These are phyloP conservation scores for Perizoma affinitatum DNA, from an alignment of 2,888 invertebrate genomes.

Conservation along the genomic window DNA sequence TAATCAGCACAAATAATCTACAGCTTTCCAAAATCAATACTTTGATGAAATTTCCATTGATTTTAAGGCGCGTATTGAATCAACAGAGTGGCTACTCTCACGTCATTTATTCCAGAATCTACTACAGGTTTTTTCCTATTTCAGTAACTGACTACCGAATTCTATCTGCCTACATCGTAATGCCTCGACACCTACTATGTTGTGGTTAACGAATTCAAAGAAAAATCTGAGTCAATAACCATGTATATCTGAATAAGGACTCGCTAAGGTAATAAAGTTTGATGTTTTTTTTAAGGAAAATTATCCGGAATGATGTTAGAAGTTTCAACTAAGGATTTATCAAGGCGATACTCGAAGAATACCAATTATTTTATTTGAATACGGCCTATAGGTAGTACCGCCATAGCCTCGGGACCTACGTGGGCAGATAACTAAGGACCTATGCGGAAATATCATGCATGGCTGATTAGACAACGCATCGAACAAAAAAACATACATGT, in stretches of 20 bases:
- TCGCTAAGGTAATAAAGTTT: constrained; percentile 28
- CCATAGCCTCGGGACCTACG: constrained; percentile 71
- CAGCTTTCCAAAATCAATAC: too few species aligned
- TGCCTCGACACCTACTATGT: constrained; percentile 12
- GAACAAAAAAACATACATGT: constrained; percentile 48
- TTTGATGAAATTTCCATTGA: too few species aligned
- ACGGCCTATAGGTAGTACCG: constrained; percentile 53
- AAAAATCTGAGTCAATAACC: constrained; percentile 31
- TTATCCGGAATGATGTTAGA: constrained; percentile 39
- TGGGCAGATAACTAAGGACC: constrained; percentile 74
- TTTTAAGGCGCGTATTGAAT: too few species aligned
- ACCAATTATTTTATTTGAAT: constrained; percentile 61
- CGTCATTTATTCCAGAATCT: too few species aligned
- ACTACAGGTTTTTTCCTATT: too few species aligned
- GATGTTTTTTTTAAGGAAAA: constrained; percentile 49
- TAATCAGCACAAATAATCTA: too few species aligned
- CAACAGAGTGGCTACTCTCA: too few species aligned
- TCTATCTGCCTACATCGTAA: not conserved
- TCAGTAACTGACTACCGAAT: not conserved
- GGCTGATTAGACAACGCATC: constrained; percentile 50
- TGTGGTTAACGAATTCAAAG: constrained; percentile 26
- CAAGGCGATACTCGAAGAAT: constrained; percentile 63
- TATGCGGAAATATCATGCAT: constrained; percentile 70
- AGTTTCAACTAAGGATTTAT: constrained; percentile 50
- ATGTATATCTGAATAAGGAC: constrained; percentile 26